A percentile compares a stretch with the other conserved stretches of the same genome.
phyloP scores from a whole-genome alignment of 1,140 invertebrate species.

The Cydia strobilella region DNA sequence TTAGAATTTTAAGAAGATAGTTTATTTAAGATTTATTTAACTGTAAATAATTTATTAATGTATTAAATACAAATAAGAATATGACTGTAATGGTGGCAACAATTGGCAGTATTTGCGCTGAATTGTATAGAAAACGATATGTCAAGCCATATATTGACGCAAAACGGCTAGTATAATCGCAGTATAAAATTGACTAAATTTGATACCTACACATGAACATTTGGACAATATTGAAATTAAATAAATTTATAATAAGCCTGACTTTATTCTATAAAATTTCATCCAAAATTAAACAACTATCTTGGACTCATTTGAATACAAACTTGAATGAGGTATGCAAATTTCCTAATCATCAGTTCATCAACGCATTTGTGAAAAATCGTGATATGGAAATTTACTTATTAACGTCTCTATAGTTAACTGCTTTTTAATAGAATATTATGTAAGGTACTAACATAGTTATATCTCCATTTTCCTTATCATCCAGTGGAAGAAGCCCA shows the following conservation, averaged over 20 bases:
- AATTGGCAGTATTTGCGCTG: background rate
- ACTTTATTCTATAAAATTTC: background rate
- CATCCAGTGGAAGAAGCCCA: conserved; percentile 89
- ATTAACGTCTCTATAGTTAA: conserved; percentile 1
- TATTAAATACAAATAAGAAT: conserved; percentile 19
- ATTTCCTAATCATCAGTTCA: background rate
- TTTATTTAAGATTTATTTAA: conserved; percentile 7
- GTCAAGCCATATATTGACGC: background rate
- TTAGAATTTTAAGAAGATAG: background rate
- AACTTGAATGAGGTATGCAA: background rate
- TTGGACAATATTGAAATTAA: conserved; percentile 1
- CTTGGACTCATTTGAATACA: background rate
- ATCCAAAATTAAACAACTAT: background rate
- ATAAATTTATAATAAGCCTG: background rate
- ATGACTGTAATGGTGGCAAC: background rate
- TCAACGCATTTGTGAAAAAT: background rate
- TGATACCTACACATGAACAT: background rate
- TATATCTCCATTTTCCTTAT: conserved; percentile 84
- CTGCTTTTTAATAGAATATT: background rate
- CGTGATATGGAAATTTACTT: background rate
- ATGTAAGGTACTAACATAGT: conserved; percentile 22
- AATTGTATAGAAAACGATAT: background rate
- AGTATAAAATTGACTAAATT: background rate
- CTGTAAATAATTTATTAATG: conserved; percentile 30
- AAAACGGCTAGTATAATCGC: background rate